A percentile compares a stretch with the other conserved stretches of the same genome.
Conservation (phyloP, 2,888 invertebrate genomes). For the Eilema griseolum region DNA sequence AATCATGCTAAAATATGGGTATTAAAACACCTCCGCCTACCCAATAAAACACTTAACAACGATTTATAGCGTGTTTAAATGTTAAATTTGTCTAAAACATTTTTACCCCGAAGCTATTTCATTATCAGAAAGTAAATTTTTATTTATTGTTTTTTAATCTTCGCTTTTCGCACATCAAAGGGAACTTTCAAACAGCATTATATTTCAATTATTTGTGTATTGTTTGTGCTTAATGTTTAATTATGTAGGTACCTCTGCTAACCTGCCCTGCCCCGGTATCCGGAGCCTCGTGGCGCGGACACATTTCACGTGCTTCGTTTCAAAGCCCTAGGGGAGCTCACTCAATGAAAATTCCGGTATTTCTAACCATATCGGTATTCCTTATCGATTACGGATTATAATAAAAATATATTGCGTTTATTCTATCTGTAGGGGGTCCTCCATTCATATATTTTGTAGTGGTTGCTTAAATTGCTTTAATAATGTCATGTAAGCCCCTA, state of each 20-base stretch:
- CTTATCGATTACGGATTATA: not conserved
- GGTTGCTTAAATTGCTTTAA: not conserved
- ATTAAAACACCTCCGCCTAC: not conserved
- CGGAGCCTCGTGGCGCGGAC: constrained; percentile 21
- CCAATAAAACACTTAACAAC: not conserved
- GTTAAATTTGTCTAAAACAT: not conserved
- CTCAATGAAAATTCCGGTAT: constrained; percentile 7
- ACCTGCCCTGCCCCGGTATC: constrained; percentile 22
- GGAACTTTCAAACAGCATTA: constrained; percentile 28
- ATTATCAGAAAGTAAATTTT: constrained; percentile 3
- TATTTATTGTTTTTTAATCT: constrained; percentile 24
- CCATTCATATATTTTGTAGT: not conserved
- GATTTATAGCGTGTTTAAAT: not conserved
- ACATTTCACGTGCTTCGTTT: constrained; percentile 42
- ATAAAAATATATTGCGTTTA: not conserved
- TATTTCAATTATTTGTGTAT: constrained; percentile 47
- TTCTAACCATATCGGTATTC: not conserved
- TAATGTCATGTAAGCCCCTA: not conserved
- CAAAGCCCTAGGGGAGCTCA: constrained; percentile 27
- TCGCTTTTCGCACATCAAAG: constrained; percentile 19
- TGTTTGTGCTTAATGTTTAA: constrained; percentile 38
- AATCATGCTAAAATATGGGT: not conserved
- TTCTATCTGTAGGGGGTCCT: not conserved
- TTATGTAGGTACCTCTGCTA: constrained; percentile 38
- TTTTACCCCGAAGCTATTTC: not conserved